Percentiles rank a stretch among this genome's conserved stretches.
Evolutionary conservation across 2,888 invertebrate genomes (phyloP).

Genomic region (Hirtodrosophila trivittata): DNA sequence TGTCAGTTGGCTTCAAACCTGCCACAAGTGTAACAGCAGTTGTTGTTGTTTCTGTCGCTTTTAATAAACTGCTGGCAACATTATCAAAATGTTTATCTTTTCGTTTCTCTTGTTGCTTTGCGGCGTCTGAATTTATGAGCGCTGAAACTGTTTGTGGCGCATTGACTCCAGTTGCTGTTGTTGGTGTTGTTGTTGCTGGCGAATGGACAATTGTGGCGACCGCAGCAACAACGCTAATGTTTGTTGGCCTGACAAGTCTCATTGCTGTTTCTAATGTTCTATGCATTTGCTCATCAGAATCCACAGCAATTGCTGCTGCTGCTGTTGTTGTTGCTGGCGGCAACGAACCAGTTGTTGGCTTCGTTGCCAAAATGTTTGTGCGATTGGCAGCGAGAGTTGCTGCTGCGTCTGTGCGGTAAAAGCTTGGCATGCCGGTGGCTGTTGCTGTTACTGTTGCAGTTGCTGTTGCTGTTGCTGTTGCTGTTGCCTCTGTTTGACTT

Average conservation of each 20-base stretch:
- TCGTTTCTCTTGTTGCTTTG: conserved; percentile 36
- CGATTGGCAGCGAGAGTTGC: conserved; percentile 42
- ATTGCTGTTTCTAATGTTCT: conserved; percentile 15
- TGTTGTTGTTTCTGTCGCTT: conserved; percentile 41
- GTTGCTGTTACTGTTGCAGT: conserved; percentile 28
- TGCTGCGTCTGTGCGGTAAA: conserved; percentile 36
- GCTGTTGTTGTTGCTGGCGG: conserved; percentile 22
- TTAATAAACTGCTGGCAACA: conserved; percentile 64
- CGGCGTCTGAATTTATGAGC: conserved; percentile 45
- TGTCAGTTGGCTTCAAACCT: conserved; percentile 40
- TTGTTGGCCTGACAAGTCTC: conserved; percentile 46
- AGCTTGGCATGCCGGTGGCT: conserved; percentile 56
- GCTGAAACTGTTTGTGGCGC: conserved; percentile 61
- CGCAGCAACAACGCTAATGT: conserved; percentile 63
- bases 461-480: conserved; percentile 26
- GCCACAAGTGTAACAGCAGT: conserved; percentile 12
- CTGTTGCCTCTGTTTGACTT: conserved; percentile 6
- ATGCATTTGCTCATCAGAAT: conserved; percentile 27
- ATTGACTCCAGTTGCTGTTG: conserved; percentile 33
- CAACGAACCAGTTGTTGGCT: conserved; percentile 26
- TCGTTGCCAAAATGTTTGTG: conserved; percentile 56
- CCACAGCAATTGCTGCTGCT: conserved; percentile 30
- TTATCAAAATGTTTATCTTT: conserved; percentile 32
- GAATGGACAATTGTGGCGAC: conserved; percentile 25
- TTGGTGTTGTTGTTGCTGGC: conserved; percentile 17